These are phyloP conservation scores for Micromys minutus DNA, from an alignment of 2,113 vertebrate genomes.

Conservation along the genomic window DNA sequence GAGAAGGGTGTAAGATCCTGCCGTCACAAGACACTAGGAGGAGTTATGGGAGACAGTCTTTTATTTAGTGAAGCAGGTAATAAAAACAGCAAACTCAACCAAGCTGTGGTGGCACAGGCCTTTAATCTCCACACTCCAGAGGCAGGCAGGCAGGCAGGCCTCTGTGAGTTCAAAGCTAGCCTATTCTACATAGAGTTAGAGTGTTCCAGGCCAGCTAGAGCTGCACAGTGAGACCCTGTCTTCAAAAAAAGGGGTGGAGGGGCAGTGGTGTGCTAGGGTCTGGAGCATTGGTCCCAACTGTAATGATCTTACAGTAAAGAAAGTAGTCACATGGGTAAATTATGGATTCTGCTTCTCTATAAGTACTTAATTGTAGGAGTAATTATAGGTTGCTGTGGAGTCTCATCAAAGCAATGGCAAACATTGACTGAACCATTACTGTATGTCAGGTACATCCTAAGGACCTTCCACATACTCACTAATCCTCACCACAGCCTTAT, in stretches of 20 bases:
- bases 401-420: background rate
- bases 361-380: background rate
- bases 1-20: background rate
- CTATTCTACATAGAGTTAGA: background rate
- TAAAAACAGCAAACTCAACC: background rate
- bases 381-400: background rate
- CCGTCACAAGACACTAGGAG: background rate
- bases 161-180: background rate
- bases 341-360: background rate
- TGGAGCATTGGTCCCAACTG: background rate
- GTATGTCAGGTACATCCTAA: background rate
- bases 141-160: background rate
- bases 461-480: background rate
- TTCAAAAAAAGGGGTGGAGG: background rate
- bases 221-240: background rate
- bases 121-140: background rate
- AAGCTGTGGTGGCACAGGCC: background rate
- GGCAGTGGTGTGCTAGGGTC: background rate
- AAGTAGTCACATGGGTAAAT: background rate
- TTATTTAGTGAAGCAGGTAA: background rate
- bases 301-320: background rate
- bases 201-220: background rate
- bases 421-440: background rate
- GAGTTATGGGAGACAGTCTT: background rate
- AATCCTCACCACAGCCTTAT: background rate